These are phyloP conservation scores for Lacerta agilis DNA, from an alignment of 2,797 vertebrate species.

Conservation along the genomic window DNA sequence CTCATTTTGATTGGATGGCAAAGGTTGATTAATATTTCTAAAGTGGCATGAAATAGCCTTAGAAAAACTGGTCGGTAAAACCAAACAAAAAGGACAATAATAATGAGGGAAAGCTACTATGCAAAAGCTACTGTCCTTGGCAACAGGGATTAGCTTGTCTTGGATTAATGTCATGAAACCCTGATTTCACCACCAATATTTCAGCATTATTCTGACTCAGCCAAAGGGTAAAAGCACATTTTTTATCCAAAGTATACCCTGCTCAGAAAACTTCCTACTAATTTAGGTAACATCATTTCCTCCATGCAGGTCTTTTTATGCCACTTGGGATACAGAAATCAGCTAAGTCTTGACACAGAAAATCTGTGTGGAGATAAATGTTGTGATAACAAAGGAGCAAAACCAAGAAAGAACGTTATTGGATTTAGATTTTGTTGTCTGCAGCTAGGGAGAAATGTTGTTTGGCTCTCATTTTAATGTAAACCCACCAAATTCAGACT, in stretches of 20 bases:
- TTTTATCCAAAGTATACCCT: background rate
- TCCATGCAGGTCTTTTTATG: background rate
- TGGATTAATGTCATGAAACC: conserved; percentile 2
- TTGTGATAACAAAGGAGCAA: background rate
- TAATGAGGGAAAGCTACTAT: background rate
- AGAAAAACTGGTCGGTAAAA: background rate
- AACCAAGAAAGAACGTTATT: background rate
- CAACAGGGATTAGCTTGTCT: background rate
- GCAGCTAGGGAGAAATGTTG: too few relatives aligned
- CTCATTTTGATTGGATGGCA: background rate
- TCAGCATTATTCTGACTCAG: background rate
- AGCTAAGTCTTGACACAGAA: background rate
- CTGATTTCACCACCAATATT: background rate
- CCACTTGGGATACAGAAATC: background rate
- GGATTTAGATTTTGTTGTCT: background rate
- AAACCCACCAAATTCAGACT: too few relatives aligned
- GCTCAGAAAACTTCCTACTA: background rate
- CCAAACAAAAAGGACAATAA: background rate
- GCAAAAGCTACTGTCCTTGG: background rate
- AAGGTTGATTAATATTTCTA: background rate
- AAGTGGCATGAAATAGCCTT: background rate
- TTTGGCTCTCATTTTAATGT: too few relatives aligned
- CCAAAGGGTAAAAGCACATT: background rate
- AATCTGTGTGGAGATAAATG: background rate
- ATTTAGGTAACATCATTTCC: background rate